Base-by-base conservation (phyloP, 2,888 invertebrate genomes). In the Ormyrus thymus region DNA sequence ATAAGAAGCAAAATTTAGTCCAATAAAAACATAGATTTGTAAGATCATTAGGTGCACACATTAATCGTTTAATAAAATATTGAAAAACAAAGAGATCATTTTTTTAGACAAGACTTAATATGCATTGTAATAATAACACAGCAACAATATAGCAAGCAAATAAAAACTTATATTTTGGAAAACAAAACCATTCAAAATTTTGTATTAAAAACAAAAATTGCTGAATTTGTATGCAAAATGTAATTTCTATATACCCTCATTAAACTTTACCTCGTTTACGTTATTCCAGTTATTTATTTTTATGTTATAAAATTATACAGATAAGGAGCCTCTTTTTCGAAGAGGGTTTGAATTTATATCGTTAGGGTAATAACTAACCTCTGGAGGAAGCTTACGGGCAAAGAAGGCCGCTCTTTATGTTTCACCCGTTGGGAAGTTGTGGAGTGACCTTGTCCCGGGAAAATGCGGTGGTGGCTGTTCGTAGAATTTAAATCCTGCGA, bases 361-460 rank as follows among this genome's bases (percentile, higher is more conserved):
- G 29, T 29, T 29, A 29, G 29, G 29, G 29, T 29, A 46, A 56
- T 78, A 83, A 91, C 91, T 90, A 90, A 92, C 92, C 92, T 92
- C 86, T 88, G 89, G 50, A 86, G 83, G 82, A 89, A 86, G 58
- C 86, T 86, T 73, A 87, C 85, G 78, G 89, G 90, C 84, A 90
- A 87, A 83, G 89, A 89, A 87, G 92, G 92, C 84, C 94, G 92
- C 86, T 94, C 94, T 91, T 92, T 93, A 86, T 92, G 92, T 89
- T 94, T 94, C 83, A 93, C 87, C 84, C 94, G 92, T 88, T 94
- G 93, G 73, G 94, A 92, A 88, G 88, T 86, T 56, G 87, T 87
- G 83, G 85, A 82, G 84, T 88, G 86, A 81, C 86, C 87, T 82
- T 88, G 89, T 86, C 91, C 90, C 81, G 88, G 86, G 84, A 87